Evolutionary conservation across 2,797 vertebrate species (phyloP).

Genomic region (Argyrosomus regius): DNA sequence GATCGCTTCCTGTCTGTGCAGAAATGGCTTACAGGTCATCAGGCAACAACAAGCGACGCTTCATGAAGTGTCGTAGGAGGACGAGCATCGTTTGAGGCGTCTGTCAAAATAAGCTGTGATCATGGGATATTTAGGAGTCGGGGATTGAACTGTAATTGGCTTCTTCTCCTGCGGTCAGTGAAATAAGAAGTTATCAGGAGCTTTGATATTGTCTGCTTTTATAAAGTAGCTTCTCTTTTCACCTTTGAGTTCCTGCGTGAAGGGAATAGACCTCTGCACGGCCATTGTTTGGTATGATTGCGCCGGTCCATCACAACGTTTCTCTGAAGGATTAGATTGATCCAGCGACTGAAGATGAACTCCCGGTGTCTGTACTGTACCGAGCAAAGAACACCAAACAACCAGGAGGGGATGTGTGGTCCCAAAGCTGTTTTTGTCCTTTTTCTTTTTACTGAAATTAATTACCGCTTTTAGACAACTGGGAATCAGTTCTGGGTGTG

Average conservation of each 20-base stretch:
- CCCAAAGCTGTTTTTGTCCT: constrained; percentile 30
- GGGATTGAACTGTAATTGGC: constrained; percentile 20
- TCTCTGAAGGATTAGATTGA: constrained; percentile 72
- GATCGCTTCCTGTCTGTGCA: not conserved
- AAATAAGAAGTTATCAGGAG: constrained; percentile 47
- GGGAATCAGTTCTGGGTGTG: constrained; percentile 38
- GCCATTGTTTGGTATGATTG: constrained; percentile 72
- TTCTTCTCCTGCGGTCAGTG: constrained; percentile 19
- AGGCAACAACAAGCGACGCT: not conserved
- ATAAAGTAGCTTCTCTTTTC: constrained; percentile 39
- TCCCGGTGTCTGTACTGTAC: constrained; percentile 59
- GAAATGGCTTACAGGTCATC: not conserved
- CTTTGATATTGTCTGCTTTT: constrained; percentile 44
- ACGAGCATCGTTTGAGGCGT: not conserved
- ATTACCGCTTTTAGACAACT: constrained; percentile 44
- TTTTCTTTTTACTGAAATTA: constrained; percentile 39
- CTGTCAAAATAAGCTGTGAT: not conserved
- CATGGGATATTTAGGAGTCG: constrained; percentile 15
- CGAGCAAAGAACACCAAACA: constrained; percentile 4
- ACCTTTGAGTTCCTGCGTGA: constrained; percentile 24
- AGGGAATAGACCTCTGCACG: constrained; percentile 40
- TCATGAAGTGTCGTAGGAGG: not conserved
- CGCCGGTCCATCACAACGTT: constrained; percentile 58
- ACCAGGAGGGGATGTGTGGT: not conserved
- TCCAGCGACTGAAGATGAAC: constrained; percentile 54